Evolutionary conservation across 2,113 vertebrate genomes (phyloP), one percentile per base, ranked within the genome.

Genomic region (Stegostoma tigrinum): DNA sequence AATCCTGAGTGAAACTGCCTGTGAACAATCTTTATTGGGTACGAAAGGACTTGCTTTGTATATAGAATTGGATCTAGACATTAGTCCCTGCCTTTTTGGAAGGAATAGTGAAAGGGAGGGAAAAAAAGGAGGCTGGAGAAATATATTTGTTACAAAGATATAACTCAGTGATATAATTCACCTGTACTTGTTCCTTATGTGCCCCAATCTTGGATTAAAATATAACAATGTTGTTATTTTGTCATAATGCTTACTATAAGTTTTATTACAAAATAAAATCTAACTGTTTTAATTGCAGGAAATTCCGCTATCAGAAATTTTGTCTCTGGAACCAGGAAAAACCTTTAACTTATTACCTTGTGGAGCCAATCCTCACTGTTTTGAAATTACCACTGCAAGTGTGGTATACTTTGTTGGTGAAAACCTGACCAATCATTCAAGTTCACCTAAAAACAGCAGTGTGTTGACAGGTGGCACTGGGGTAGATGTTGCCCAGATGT

Each of bases 231-330:
- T 93, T 21, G 2, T 42, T 67, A 66, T 10, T 38, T 67, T 66
- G 23, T 10, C 15, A 23, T 66, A 38, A 8, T 67, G 19, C 34
- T 45, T 19, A 67, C n/a, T 66, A 67, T 66, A 15, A 23, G 34
- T 66, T 19, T 61, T 90, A 61, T 64, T 14, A 34, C 24, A 64
- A 34, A 61, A 90, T 90, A 64, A n/a, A 34, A 90, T 27, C 0
- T 3, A 38, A 66, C 6, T 66, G 27, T 66, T 95, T 95, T 34
- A 95, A 95, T 95, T 95, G 14, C 97, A 99, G 99, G 99, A 99
- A 97, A 99, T 99, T 96, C 99, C 99, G 48, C 97, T 99, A 96
- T 99, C 99, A 52, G 99, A 99, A 97, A 98, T 99, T 96, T 97
- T 99, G 96, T 98, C 98, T 75, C 97, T 99, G 97, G 99, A 99